Percentiles rank a stretch among this genome's conserved stretches.
These are phyloP conservation scores for Chaitophorus viminalis DNA, from an alignment of 2,888 invertebrate genomes.

Conservation along the genomic window DNA sequence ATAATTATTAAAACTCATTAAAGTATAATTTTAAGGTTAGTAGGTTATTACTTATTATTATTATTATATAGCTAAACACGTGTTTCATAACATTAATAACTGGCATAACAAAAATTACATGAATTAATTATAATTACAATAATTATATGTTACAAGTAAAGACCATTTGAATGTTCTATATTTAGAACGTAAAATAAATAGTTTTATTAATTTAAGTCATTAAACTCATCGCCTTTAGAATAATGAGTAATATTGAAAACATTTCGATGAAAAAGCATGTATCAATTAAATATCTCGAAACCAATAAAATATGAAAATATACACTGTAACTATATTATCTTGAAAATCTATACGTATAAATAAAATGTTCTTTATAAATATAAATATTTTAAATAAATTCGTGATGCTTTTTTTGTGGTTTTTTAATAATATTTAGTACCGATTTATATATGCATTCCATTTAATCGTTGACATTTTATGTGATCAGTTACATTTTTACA, in stretches of 20 bases:
- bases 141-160: neutral
- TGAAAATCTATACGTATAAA: neutral
- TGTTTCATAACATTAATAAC: neutral
- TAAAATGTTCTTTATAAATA: neutral
- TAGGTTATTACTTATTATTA: too few species aligned
- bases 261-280: neutral
- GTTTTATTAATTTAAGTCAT: neutral
- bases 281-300: neutral
- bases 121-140: slow-evolving; percentile 8
- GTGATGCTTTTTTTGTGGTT: neutral
- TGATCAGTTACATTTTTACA: slow-evolving; percentile 12
- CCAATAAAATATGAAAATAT: neutral
- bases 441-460: neutral
- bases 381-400: neutral
- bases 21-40: slow-evolving; percentile 25
- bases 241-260: neutral
- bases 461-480: slow-evolving; percentile 8
- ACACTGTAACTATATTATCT: neutral
- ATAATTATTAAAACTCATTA: neutral
- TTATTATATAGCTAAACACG: neutral
- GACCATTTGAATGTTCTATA: neutral
- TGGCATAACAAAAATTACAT: neutral
- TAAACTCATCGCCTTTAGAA: neutral
- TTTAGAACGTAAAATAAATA: neutral
- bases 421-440: neutral